Base-by-base conservation (phyloP, 2,888 invertebrate genomes). In the Romanomermis culicivorax region DNA sequence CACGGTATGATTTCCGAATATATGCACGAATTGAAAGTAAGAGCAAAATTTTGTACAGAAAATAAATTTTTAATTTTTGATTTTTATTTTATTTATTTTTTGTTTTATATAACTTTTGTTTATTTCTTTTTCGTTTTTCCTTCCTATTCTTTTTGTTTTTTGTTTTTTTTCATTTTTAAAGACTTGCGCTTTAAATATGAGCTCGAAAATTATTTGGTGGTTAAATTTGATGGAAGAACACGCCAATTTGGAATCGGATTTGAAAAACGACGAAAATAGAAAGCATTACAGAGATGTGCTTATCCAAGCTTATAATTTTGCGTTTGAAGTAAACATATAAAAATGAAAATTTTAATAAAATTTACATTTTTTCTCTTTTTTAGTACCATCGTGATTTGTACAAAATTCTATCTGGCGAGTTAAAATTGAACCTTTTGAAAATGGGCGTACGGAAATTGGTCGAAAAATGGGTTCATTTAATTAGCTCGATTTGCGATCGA, bases 391-490 rank as follows among this genome's bases (percentile, higher is more conserved):
- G 79, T 64, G 82, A 83, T 69, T 75, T 82, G 57, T 78, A 78
- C 53, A 77, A 80, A 23, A 74, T 81, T 56, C 77, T 80, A 42
- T 75, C 76, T 26, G 64, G 50, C 11, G 3, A 4, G 11, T 27
- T 29, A 4, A 49, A 49, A 57, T 27, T 66, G 63, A 42, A 59
- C 72, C 62, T 65, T 76, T 64, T 63, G 64, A 14, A 67, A 73
- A 59, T 68, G 82, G 29, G 77, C 79, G 0, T 65, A 75, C 50
- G 29, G 30, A 77, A 78, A 56, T 75, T 83, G 62, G 77, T 82
- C 2, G 71, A 75, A 42, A 78, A 83, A 67, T 89, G 89, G 89
- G 87, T 88, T 83, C 76, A 77, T 56, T 89, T 88, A 69, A 86
- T 85, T 1, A 77, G 79, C 60, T 79, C 81, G 64, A 77, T 83